Conservation (phyloP, 2,888 invertebrate genomes). For the Oasisia sp. region DNA sequence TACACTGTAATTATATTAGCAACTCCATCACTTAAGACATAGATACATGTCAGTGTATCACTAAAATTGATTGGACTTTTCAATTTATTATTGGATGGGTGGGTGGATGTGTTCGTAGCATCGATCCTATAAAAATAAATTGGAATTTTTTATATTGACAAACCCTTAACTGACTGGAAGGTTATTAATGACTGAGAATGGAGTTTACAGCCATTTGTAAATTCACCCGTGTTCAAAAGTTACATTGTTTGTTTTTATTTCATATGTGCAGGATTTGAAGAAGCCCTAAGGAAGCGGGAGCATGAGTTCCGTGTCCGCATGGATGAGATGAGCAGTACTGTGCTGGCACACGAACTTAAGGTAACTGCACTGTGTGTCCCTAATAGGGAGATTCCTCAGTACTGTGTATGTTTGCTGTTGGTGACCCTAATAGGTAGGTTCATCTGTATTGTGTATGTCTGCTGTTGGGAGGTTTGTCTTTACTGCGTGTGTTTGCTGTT, state of each 20-base stretch:
- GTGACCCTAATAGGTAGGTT: not conserved
- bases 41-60: too few relatives aligned
- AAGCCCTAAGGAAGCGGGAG: constrained; percentile 58
- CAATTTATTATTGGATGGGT: too few relatives aligned
- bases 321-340: constrained; percentile 59
- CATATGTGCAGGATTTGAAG: constrained; percentile 56
- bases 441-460: not conserved
- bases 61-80: too few relatives aligned
- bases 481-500: too few relatives aligned
- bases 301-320: constrained; percentile 58
- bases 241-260: not conserved
- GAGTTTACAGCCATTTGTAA: not conserved
- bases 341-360: constrained; percentile 61
- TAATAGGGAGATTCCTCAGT: not conserved
- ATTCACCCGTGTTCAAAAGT: not conserved
- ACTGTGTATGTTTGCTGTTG: not conserved
- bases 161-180: too few relatives aligned
- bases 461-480: constrained; percentile 46
- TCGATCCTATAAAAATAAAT: too few relatives aligned
- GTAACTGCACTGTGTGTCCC: constrained; percentile 41
- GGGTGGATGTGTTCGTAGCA: too few relatives aligned
- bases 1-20: too few relatives aligned
- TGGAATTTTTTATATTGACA: too few relatives aligned
- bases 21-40: too few relatives aligned
- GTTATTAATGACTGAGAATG: not conserved